Percentiles rank a stretch among this genome's conserved stretches.
These are phyloP conservation scores for Drosophila littoralis DNA, from an alignment of 1,140 invertebrate species.

Conservation along the genomic window DNA sequence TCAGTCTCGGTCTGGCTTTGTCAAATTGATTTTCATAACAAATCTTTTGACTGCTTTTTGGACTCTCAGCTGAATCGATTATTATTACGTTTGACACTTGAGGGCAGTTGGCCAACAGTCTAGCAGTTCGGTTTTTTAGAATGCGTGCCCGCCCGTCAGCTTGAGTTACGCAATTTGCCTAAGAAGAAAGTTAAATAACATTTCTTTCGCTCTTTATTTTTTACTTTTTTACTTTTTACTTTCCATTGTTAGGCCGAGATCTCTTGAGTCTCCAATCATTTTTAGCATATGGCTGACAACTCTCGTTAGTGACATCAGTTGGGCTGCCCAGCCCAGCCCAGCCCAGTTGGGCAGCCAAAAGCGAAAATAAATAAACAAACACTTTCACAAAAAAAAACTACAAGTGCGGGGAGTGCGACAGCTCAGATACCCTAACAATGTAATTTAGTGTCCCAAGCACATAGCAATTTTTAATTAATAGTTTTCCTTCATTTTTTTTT, in stretches of 20 bases:
- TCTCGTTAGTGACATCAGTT: conserved; percentile 44
- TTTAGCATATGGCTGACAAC: conserved; percentile 29
- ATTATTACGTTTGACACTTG: conserved; percentile 30
- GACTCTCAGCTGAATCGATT: conserved; percentile 24
- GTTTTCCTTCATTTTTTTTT: not conserved
- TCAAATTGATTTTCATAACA: conserved; percentile 39
- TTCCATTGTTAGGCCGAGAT: conserved; percentile 11
- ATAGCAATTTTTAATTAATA: conserved; percentile 12
- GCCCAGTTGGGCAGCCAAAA: not conserved
- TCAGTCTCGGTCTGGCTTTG: conserved; percentile 10
- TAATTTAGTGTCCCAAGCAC: not conserved
- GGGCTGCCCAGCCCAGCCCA: conserved; percentile 20
- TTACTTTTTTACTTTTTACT: conserved; percentile 5
- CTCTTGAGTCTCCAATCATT: conserved; percentile 8
- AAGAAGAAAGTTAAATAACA: conserved; percentile 74
- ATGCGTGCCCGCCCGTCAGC: conserved; percentile 38
- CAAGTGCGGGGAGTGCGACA: conserved; percentile 53
- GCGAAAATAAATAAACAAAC: conserved; percentile 53
- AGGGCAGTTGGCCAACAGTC: conserved; percentile 12
- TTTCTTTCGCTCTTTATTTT: conserved; percentile 5
- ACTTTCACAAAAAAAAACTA: conserved; percentile 65
- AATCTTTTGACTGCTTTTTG: conserved; percentile 21
- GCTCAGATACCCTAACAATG: conserved; percentile 3
- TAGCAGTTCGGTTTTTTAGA: conserved; percentile 49
- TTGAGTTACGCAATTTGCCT: conserved; percentile 59